These are phyloP conservation scores for Thymelicus acteon DNA, from an alignment of 2,888 invertebrate species.

Conservation along the genomic window DNA sequence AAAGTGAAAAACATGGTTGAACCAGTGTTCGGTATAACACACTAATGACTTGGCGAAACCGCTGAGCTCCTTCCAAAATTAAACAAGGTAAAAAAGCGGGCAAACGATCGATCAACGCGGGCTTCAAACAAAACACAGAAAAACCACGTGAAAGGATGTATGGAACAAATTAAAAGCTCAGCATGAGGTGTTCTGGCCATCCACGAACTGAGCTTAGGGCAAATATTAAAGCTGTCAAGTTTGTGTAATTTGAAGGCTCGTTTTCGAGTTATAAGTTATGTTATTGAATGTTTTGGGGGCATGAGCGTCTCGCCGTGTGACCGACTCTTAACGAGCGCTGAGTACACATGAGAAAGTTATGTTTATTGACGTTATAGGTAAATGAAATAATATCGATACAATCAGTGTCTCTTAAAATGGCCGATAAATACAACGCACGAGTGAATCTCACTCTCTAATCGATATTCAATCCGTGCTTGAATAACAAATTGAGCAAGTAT, in stretches of 20 bases:
- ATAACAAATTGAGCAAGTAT: conserved; percentile 50
- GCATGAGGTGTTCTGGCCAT: conserved; percentile 73
- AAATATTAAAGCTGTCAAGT: conserved; percentile 83
- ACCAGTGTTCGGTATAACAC: conserved; percentile 47
- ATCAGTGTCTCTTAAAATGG: conserved; percentile 61
- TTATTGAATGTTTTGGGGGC: conserved; percentile 78
- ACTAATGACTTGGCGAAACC: conserved; percentile 83
- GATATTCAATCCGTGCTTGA: conserved; percentile 57
- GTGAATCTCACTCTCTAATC: conserved; percentile 49
- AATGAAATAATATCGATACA: conserved; percentile 67
- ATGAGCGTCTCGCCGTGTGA: conserved; percentile 62
- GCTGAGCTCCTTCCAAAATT: conserved; percentile 75
- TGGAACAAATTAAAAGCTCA: conserved; percentile 84
- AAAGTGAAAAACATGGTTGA: conserved; percentile 53
- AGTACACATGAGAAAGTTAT: conserved; percentile 59
- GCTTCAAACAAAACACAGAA: conserved; percentile 79
- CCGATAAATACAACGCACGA: conserved; percentile 57
- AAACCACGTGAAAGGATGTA: conserved; percentile 78
- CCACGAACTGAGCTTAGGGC: conserved; percentile 66
- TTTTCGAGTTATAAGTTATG: conserved; percentile 78
- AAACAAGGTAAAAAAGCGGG: conserved; percentile 80
- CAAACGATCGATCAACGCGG: conserved; percentile 80
- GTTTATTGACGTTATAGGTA: conserved; percentile 54
- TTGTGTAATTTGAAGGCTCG: conserved; percentile 77
- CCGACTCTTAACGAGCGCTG: conserved; percentile 61